phyloP scores from a whole-genome alignment of 2,888 invertebrate species.

The Altica lythri region DNA sequence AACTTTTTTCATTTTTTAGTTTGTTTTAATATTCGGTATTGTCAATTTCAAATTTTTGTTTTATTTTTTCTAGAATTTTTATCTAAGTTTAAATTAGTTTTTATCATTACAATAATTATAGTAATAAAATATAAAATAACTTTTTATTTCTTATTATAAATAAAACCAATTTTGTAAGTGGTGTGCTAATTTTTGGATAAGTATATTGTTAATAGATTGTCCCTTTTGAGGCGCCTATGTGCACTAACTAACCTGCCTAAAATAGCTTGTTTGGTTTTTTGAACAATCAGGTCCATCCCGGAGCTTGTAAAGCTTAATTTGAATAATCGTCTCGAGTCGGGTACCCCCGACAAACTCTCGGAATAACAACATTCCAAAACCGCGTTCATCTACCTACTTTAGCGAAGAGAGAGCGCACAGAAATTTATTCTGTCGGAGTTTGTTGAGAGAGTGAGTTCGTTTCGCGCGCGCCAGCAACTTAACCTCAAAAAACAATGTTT shows the following conservation, averaged over 20 bases:
- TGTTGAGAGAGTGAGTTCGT: constrained; percentile 31
- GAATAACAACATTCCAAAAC: constrained; percentile 48
- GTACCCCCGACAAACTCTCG: constrained; percentile 38
- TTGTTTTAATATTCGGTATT: no score
- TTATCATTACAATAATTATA: no score
- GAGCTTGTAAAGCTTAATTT: constrained; percentile 42
- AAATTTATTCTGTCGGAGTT: constrained; percentile 41
- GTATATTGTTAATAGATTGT: constrained; percentile 11
- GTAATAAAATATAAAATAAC: no score
- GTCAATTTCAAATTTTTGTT: no score
- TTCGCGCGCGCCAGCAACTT: constrained; percentile 27
- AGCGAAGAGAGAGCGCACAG: constrained; percentile 18
- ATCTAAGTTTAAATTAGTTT: no score
- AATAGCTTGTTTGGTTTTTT: constrained; percentile 41
- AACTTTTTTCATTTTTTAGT: no score
- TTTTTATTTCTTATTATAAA: no score
- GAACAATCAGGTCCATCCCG: constrained; percentile 32
- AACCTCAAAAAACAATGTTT: constrained; percentile 35
- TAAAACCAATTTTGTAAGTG: no score
- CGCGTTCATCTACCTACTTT: constrained; percentile 37
- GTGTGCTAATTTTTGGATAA: no score
- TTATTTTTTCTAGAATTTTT: no score
- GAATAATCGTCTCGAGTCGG: constrained; percentile 44
- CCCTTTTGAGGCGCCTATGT: constrained; percentile 23
- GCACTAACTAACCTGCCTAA: constrained; percentile 37